Evolutionary conservation across 1,140 invertebrate species (phyloP), one percentile per base, ranked within the genome.

Genomic region (Drosophila repleta): DNA sequence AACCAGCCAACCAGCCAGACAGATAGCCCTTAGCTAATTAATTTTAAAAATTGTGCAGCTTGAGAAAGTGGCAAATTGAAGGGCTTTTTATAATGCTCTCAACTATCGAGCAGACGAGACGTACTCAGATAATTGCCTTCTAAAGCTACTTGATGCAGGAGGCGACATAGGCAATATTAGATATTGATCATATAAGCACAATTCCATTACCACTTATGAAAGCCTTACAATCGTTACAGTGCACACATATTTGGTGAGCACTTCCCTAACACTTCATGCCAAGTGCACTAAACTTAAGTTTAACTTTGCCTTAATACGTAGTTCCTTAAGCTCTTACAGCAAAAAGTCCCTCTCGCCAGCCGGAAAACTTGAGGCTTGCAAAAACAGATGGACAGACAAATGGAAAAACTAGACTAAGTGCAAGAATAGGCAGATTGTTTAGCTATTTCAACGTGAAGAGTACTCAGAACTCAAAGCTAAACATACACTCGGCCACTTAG

Each of bases 391-490:
- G 0, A 26, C 32, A 18, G 18, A 64, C 32, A 32, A 15, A 39
- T 43, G 35, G 24, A 29, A 18, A 49, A 45, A 21, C 7, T 35
- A 32, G 52, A 43, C 65, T 1, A 32, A 60, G 5, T 39, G 52
- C 20, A 52, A 37, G 26, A 68, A 18, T 17, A 61, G 49, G 45
- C 53, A 58, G 43, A 60, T 68, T 66, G 64, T 68, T 75, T 66
- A 62, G 78, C 55, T 52, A 67, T 83, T 79, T 57, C 64, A 76
- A 53, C 75, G 43, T 35, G 48, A 7, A 52, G 43, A 62, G 37
- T 57, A 76, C 57, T 63, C 26, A 61, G 39, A 46, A 49, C 32
- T 32, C 41, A 43, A 21, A 63, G 60, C 70, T 83, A 18, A 29
- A 52, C 15, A 55, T 49, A 56, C 49, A 60, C 55, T 52, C 58